Evolutionary conservation across 2,113 vertebrate species (phyloP).

Genomic region (Nesospiza acunhae): DNA sequence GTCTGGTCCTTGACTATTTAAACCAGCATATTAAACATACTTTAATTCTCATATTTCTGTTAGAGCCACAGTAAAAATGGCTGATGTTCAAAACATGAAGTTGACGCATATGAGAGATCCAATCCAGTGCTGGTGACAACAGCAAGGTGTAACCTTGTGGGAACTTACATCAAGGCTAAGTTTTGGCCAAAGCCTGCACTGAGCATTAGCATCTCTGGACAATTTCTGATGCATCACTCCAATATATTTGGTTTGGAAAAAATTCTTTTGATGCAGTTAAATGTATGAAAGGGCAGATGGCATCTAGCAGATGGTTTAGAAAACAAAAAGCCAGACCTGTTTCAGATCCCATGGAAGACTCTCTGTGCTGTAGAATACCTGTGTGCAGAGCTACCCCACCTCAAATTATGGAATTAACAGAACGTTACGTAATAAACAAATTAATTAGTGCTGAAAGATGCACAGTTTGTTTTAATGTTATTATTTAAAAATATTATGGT

Average conservation of each 20-base stretch:
- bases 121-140: background rate
- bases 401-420: slow-evolving; percentile 20
- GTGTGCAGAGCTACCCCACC: background rate
- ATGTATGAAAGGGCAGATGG: background rate
- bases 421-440: background rate
- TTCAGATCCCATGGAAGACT: background rate
- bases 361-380: background rate
- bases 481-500: background rate
- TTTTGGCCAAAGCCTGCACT: background rate
- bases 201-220: background rate
- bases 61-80: background rate
- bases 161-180: background rate
- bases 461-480: background rate
- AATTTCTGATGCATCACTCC: background rate
- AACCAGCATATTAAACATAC: background rate
- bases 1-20: background rate
- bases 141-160: background rate
- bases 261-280: background rate
- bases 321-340: background rate
- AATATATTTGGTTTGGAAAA: background rate
- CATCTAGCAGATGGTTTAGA: background rate
- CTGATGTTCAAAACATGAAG: background rate
- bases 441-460: slow-evolving; percentile 17
- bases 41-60: background rate
- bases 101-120: background rate